These are phyloP conservation scores for Geopemphigus sp. DNA, from an alignment of 1,140 invertebrate genomes.

Conservation along the genomic window DNA sequence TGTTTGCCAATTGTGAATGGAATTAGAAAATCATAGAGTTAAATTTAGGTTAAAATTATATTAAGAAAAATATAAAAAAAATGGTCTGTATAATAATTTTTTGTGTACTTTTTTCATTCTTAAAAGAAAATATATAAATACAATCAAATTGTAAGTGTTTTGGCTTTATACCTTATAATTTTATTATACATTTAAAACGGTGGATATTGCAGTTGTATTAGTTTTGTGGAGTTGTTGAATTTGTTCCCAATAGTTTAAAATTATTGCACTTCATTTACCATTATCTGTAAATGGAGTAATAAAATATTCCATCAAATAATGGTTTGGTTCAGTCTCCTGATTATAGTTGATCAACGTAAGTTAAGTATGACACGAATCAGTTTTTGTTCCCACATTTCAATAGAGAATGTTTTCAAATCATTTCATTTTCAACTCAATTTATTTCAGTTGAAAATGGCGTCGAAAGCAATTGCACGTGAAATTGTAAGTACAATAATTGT, in stretches of 20 bases:
- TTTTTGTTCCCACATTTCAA: no score
- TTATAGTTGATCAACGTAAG: no score
- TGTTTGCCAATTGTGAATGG: constrained; percentile 40
- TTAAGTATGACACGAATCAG: no score
- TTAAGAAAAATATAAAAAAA: constrained; percentile 42
- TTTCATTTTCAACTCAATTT: no score
- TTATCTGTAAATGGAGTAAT: neutral
- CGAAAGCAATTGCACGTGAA: no score
- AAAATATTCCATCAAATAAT: neutral
- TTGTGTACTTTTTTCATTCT: constrained; percentile 3
- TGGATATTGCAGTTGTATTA: neutral
- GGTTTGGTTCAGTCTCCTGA: no score
- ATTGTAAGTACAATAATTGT: no score
- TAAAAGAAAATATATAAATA: neutral
- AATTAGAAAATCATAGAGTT: constrained; percentile 43
- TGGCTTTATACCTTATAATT: no score
- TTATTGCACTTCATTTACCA: neutral
- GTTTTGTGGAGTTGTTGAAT: neutral
- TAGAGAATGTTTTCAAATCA: no score
- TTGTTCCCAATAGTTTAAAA: neutral
- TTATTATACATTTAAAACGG: neutral
- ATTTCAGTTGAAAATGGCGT: no score
- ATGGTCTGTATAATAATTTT: constrained; percentile 17
- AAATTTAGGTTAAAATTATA: constrained; percentile 33
- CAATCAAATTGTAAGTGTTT: neutral